Base-by-base conservation (phyloP, 2,888 invertebrate species). In the Sphecodes monilicornis region DNA sequence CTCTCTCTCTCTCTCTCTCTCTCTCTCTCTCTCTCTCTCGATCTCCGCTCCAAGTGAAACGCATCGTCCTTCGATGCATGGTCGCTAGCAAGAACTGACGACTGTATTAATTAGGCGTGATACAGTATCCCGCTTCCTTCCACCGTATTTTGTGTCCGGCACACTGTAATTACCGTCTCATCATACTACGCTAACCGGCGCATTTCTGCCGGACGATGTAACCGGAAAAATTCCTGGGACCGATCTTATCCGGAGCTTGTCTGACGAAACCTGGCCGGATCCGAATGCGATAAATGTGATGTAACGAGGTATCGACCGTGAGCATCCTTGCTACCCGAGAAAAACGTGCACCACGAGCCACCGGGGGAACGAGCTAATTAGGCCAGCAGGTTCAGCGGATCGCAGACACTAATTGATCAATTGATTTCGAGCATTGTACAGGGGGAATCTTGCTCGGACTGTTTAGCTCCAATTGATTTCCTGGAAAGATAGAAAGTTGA, bases 41-140 rank as follows among this genome's bases (percentile, higher is more conserved):
- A 8, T 69, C 26, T 73, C 80, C 69, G 43, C 66, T 41, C 46
- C 3, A 50, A 43, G 13, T 66, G 76, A 80, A 85, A 72, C 46
- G 66, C 68, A 76, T 69, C 73, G 72, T 54, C 72, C 50, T 70
- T 60, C 69, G 75, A 29, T 22, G 46, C 73, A 57, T 26, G n/a
- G 32, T 43, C 64, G 64, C 81, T 50, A 18, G 46, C 39, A 66
- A 78, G 80, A 71, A 10, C 78, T 71, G 86, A 90, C 68, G 85
- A 85, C 80, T 84, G 60, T 89, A 87, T 90, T 87, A 89, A 90
- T 88, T 86, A 85, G 76, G 22, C 54, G 64, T 70, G 68, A 78
- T 76, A 78, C 77, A 41, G 69, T 73, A 72, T 79, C 71, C 54
- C 80, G 50, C 75, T 75, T 75, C 77, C 69, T 70, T 78, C 80